Evolutionary conservation across 2,113 vertebrate genomes (phyloP).

Genomic region (Panthera uncia): DNA sequence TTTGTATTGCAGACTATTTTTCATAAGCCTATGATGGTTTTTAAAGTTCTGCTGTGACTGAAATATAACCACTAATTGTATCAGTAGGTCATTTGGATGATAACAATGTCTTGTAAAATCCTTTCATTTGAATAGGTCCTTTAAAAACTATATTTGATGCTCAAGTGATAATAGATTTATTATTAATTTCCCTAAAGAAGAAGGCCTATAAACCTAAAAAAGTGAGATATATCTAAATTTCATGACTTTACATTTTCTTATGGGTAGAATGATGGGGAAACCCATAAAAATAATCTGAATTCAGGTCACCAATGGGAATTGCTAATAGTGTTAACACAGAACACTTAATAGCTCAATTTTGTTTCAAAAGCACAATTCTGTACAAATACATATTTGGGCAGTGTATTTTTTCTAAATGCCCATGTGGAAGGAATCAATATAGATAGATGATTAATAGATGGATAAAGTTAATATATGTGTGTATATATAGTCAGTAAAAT

Average conservation of each 20-base stretch:
- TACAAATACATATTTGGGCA: neutral
- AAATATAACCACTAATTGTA: slow-evolving; percentile 13
- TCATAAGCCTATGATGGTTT: neutral
- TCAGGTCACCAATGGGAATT: neutral
- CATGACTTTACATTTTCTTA: neutral
- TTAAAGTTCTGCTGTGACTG: neutral
- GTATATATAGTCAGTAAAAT: neutral
- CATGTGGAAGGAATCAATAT: neutral
- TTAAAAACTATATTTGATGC: slow-evolving; percentile 7
- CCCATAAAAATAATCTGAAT: neutral
- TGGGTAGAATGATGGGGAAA: neutral
- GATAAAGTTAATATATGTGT: neutral
- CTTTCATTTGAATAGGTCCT: neutral
- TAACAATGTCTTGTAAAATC: neutral
- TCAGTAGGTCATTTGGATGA: slow-evolving; percentile 14
- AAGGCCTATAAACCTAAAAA: neutral
- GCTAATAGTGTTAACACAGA: neutral
- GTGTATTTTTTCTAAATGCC: neutral
- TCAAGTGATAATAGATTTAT: slow-evolving; percentile 13
- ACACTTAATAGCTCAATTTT: neutral
- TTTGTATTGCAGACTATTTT: slow-evolving; percentile 16
- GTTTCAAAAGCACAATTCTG: neutral
- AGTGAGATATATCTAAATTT: neutral
- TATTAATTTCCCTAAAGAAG: neutral
- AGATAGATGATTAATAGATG: neutral